Base-by-base conservation (phyloP, 2,888 invertebrate species). In the Apamea anceps region DNA sequence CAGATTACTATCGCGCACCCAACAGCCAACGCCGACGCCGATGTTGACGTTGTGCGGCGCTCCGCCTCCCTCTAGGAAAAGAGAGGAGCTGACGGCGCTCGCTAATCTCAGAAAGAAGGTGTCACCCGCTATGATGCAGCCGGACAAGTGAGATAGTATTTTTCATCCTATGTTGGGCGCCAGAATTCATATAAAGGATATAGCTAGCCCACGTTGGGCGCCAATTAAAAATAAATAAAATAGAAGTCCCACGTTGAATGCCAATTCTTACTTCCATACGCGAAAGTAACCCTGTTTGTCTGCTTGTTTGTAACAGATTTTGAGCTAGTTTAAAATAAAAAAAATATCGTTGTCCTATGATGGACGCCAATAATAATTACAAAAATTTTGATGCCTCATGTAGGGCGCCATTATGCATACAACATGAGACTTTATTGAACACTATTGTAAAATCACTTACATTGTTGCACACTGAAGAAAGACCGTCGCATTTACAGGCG, bases 91-190 rank as follows among this genome's bases (percentile, higher is more conserved):
- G 82, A 96, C 97, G 72, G 98, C 98, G 63, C 96, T 98, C 91
- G 98, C 98, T 90, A 98, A 98, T 94, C 96, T 98, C 79, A 96
- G 98, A 88, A 97, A 97, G 93, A 97, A 98, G 90, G 98, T 98
- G 71, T 97, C 96, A 85, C 98, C 95, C 88, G 98, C 97, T 91
- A 96, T 93, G 94, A 96, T 96, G 89, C 96, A 91, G 93, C 94
- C 92, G 75, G 94, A 93, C 88, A 95, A 87, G 96, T 96, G 79
- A 91, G 90, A 76, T 21, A 0, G 42, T 25, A 48, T 37, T 42
- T 57, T 25, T 45, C 7, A 28, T 21, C 28, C 62, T 37, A 65
- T 32, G 68, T 63, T 72, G 28, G 48, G 37, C n/a, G n/a, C 72
- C 37, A 72, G 12, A n/a, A 37, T 18, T 37, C 25, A 37, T 54